Percentiles rank a stretch among this genome's conserved stretches.
Evolutionary conservation across 2,113 vertebrate species (phyloP).

Genomic region (Ciconia boyciana): DNA sequence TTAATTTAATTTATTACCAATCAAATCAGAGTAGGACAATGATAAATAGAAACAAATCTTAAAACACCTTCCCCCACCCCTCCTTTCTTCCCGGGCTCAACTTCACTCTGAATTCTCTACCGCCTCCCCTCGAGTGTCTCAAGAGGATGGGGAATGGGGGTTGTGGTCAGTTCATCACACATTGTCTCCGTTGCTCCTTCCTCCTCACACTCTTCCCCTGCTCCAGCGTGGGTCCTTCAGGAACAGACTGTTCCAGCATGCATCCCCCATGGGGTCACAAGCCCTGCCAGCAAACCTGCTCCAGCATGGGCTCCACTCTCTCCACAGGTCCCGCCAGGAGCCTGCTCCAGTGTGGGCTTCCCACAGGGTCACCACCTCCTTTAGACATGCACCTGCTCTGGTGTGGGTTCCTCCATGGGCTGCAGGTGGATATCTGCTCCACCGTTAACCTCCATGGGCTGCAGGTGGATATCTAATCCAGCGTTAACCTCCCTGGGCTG

Average conservation of each 20-base stretch:
- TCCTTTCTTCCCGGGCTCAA: background rate
- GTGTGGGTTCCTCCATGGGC: accelerated
- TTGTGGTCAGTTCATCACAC: background rate
- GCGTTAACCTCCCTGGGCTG: background rate
- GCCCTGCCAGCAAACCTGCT: background rate
- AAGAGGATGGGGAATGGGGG: accelerated
- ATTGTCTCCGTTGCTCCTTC: background rate
- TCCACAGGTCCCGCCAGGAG: background rate
- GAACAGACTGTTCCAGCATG: background rate
- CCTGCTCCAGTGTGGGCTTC: accelerated
- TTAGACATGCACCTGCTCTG: background rate
- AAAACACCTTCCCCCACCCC: background rate
- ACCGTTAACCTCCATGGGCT: background rate
- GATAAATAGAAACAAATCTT: background rate
- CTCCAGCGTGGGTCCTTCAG: background rate
- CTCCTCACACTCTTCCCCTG: background rate
- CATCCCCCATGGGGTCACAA: background rate
- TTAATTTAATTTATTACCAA: background rate
- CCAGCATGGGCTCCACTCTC: background rate
- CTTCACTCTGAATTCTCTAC: background rate
- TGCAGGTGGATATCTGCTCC: no score
- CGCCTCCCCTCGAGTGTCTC: background rate
- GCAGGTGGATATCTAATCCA: no score
- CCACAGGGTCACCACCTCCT: background rate
- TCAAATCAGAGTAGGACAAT: background rate